Evolutionary conservation across 2,888 invertebrate species (phyloP).

Genomic region (Macrosoma leucophasiata): DNA sequence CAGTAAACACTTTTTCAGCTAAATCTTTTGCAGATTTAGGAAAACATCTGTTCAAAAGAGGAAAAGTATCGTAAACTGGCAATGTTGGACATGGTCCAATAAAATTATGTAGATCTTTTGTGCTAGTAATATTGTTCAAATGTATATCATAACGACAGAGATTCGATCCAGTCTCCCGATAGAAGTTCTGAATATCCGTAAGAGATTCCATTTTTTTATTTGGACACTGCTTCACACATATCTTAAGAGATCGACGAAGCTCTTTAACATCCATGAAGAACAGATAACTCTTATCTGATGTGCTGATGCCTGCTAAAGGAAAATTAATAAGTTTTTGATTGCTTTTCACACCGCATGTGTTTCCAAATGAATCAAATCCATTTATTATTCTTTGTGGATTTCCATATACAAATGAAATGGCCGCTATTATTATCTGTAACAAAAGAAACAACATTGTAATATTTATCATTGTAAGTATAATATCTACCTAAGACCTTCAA

Average conservation of each 20-base stretch:
- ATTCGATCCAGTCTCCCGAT: slow-evolving; percentile 81
- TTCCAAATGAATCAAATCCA: slow-evolving; percentile 96
- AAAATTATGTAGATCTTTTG: slow-evolving; percentile 57
- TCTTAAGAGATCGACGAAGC: slow-evolving; percentile 84
- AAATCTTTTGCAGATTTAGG: slow-evolving; percentile 83
- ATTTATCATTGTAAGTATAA: not conserved
- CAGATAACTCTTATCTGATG: slow-evolving; percentile 84
- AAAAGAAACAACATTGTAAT: slow-evolving; percentile 13
- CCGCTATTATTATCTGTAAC: slow-evolving; percentile 85
- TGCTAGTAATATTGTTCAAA: slow-evolving; percentile 66
- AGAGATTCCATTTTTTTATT: slow-evolving; percentile 77
- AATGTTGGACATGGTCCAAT: slow-evolving; percentile 86
- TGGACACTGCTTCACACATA: slow-evolving; percentile 94
- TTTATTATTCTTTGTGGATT: slow-evolving; percentile 90
- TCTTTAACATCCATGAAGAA: slow-evolving; percentile 90
- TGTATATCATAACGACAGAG: slow-evolving; percentile 85
- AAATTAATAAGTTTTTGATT: slow-evolving; percentile 85
- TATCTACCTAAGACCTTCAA: slow-evolving; percentile 2
- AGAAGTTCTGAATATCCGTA: slow-evolving; percentile 83
- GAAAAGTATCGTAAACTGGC: slow-evolving; percentile 85
- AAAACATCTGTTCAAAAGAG: slow-evolving; percentile 91
- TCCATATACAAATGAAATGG: slow-evolving; percentile 91
- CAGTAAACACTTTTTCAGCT: slow-evolving; percentile 77
- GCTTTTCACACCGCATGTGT: slow-evolving; percentile 90
- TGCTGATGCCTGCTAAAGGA: slow-evolving; percentile 87